A percentile compares a stretch with the other conserved stretches of the same genome.
phyloP scores from a whole-genome alignment of 2,888 invertebrate genomes.

The Incurvaria masculella region DNA sequence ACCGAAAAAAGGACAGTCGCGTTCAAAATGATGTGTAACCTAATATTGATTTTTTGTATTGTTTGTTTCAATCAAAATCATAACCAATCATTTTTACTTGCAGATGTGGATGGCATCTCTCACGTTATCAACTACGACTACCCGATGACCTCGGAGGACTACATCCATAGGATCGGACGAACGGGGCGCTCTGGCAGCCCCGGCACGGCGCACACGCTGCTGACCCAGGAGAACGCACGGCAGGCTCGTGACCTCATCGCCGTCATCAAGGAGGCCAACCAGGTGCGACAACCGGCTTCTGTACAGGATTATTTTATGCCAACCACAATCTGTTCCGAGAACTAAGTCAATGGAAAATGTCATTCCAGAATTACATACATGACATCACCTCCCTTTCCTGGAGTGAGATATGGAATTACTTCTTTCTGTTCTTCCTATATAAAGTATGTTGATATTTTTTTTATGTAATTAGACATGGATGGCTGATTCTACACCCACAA shows the following conservation, averaged over 20 bases:
- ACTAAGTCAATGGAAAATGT: too few species aligned
- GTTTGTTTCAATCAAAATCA: conserved; percentile 16
- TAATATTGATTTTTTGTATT: not conserved
- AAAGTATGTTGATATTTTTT: too few species aligned
- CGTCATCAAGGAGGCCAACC: conserved; percentile 69
- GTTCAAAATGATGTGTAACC: too few species aligned
- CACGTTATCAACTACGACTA: conserved; percentile 78
- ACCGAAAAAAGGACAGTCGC: too few species aligned
- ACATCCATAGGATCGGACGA: conserved; percentile 72
- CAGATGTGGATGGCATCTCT: conserved; percentile 74
- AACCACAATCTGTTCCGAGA: too few species aligned
- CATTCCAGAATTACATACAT: too few species aligned
- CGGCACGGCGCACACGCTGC: conserved; percentile 71
- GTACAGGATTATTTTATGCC: not conserved
- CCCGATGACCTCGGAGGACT: conserved; percentile 73
- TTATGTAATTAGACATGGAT: too few species aligned
- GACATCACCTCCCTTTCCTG: too few species aligned
- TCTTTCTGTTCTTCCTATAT: too few species aligned
- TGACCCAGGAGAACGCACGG: conserved; percentile 62
- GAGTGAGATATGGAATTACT: too few species aligned
- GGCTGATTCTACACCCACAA: too few species aligned
- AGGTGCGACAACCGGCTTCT: conserved; percentile 34
- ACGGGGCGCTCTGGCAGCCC: conserved; percentile 68
- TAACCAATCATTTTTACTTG: conserved; percentile 14
- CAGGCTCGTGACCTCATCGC: conserved; percentile 65